Conservation (phyloP, 2,888 invertebrate species). For the Sinelater perroti region DNA sequence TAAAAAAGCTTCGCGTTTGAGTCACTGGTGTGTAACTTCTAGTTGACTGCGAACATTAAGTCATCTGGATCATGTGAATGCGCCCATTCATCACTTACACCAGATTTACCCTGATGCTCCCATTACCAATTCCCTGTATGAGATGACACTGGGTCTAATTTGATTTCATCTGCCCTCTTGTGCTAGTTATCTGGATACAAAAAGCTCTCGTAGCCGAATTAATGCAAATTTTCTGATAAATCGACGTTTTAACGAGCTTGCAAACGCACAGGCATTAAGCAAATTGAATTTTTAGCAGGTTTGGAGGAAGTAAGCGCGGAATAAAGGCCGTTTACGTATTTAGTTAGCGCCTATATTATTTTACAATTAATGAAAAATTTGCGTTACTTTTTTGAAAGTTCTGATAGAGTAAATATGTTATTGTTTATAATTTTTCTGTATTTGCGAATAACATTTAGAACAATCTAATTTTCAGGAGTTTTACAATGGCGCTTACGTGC, state of each 20-base stretch:
- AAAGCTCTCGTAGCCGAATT: constrained; percentile 3
- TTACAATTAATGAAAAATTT: background rate
- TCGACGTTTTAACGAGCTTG: no score
- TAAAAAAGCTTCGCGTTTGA: no score
- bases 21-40: constrained; percentile 1
- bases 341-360: background rate
- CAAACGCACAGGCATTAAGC: no score
- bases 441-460: no score
- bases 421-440: no score
- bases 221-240: constrained; percentile 8
- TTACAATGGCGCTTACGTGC: background rate
- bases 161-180: constrained; percentile 13
- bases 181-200: background rate
- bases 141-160: constrained; percentile 8
- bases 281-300: background rate
- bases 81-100: constrained; percentile 10
- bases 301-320: no score
- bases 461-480: no score
- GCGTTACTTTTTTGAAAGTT: no score
- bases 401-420: no score
- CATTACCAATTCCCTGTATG: constrained; percentile 15
- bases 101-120: constrained; percentile 11
- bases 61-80: constrained; percentile 6
- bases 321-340: background rate
- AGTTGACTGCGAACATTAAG: constrained; percentile 5